Percentiles rank a stretch among this genome's conserved stretches.
phyloP scores from a whole-genome alignment of 2,888 invertebrate genomes.

The Megamerina dolium region DNA sequence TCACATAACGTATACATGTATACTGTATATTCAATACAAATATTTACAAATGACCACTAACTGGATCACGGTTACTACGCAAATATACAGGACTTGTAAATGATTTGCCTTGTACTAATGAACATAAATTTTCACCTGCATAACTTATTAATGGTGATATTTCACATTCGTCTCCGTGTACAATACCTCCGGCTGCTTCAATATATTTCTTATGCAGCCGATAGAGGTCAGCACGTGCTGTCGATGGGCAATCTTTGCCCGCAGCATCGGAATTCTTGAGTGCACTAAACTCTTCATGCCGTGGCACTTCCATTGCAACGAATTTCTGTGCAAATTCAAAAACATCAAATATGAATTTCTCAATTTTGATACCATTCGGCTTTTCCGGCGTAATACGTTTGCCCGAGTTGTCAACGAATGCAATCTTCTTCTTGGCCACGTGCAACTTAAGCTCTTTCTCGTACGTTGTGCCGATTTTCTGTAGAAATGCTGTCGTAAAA shows the following conservation, averaged over 20 bases:
- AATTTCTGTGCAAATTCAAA: slow-evolving; percentile 89
- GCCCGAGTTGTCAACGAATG: slow-evolving; percentile 69
- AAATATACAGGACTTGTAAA: slow-evolving; percentile 63
- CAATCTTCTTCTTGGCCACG: slow-evolving; percentile 96
- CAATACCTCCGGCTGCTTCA: slow-evolving; percentile 71
- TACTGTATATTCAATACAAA: too few species aligned
- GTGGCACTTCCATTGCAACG: slow-evolving; percentile 85
- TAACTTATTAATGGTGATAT: slow-evolving; percentile 89
- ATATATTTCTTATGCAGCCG: slow-evolving; percentile 74
- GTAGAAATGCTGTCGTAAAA: slow-evolving; percentile 82
- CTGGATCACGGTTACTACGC: slow-evolving; percentile 49
- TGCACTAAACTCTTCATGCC: slow-evolving; percentile 94
- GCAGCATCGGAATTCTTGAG: slow-evolving; percentile 87
- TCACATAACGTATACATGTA: too few species aligned
- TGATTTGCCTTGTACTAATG: slow-evolving; percentile 60
- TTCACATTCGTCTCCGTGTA: slow-evolving; percentile 68
- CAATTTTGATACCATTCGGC: slow-evolving; percentile 96
- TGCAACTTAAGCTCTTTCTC: slow-evolving; percentile 80
- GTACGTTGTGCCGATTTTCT: slow-evolving; percentile 62
- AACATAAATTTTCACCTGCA: slow-evolving; percentile 76
- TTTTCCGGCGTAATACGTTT: slow-evolving; percentile 66
- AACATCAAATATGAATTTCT: slow-evolving; percentile 99
- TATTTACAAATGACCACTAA: slow-evolving; percentile 42
- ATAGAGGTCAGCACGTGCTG: slow-evolving; percentile 73
- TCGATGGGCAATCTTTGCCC: slow-evolving; percentile 85